Percentiles rank a stretch among this genome's conserved stretches.
Conservation (phyloP, 2,113 vertebrate species). For the Myanophis thanlyinensis region DNA sequence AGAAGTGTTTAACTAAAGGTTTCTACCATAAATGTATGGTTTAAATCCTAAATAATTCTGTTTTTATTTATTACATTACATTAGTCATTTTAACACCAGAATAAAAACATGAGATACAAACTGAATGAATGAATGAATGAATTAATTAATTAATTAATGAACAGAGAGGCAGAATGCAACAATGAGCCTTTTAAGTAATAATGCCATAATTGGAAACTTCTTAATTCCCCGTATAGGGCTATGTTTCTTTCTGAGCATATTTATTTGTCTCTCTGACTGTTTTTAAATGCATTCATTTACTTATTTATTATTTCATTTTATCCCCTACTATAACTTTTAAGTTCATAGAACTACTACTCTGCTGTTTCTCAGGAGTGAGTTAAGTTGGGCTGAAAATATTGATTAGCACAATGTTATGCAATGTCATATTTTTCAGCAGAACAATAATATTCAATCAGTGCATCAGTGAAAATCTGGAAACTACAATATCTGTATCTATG, state of each 20-base stretch:
- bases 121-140: neutral
- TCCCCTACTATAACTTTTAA: neutral
- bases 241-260: neutral
- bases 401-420: neutral
- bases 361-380: neutral
- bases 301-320: neutral
- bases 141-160: neutral
- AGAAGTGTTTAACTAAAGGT: neutral
- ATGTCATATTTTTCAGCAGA: neutral
- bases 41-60: neutral
- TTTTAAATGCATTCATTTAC: neutral
- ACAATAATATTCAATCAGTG: neutral
- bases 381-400: neutral
- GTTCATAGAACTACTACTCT: neutral
- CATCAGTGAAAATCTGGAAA: neutral
- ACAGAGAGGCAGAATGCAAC: neutral
- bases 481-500: neutral
- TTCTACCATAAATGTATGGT: neutral
- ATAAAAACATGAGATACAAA: neutral
- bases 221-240: neutral
- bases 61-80: neutral
- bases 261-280: neutral
- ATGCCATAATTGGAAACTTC: neutral
- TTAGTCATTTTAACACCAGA: neutral
- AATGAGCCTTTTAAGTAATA: neutral